phyloP scores from a whole-genome alignment of 2,113 vertebrate genomes.

The Ammodytes dubius region DNA sequence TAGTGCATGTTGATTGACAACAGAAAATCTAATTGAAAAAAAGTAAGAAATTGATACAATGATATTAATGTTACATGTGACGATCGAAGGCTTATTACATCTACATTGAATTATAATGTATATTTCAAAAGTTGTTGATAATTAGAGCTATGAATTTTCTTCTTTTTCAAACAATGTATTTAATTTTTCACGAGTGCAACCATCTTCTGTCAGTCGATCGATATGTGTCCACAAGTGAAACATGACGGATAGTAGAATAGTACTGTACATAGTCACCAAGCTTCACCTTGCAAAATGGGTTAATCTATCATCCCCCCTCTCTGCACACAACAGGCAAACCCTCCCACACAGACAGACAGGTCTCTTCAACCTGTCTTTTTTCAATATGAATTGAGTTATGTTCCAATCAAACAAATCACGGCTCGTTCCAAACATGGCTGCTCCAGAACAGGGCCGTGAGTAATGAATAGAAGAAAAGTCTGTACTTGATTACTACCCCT shows the following conservation, averaged over 20 bases:
- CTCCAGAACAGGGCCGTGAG: conserved; percentile 68
- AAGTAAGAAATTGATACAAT: not conserved
- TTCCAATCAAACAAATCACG: conserved; percentile 79
- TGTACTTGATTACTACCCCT: conserved; percentile 81
- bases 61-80: not conserved
- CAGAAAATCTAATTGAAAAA: not conserved
- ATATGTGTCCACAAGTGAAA: conserved; percentile 43
- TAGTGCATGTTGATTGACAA: conserved; percentile 1
- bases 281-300: conserved; percentile 39
- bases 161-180: not conserved
- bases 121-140: not conserved
- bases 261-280: conserved; percentile 34
- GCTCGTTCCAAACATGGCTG: conserved; percentile 65
- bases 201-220: conserved; percentile 12
- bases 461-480: conserved; percentile 77
- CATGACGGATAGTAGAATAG: conserved; percentile 45
- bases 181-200: not conserved
- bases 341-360: conserved; percentile 40
- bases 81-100: not conserved
- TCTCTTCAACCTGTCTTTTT: conserved; percentile 30
- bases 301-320: conserved; percentile 55
- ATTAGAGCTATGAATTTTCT: not conserved
- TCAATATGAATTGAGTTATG: conserved; percentile 77
- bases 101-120: not conserved
- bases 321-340: conserved; percentile 37